Percentiles rank a stretch among this genome's conserved stretches.
phyloP scores from a whole-genome alignment of 1,140 invertebrate genomes.

The Lasioglossum albipes region DNA sequence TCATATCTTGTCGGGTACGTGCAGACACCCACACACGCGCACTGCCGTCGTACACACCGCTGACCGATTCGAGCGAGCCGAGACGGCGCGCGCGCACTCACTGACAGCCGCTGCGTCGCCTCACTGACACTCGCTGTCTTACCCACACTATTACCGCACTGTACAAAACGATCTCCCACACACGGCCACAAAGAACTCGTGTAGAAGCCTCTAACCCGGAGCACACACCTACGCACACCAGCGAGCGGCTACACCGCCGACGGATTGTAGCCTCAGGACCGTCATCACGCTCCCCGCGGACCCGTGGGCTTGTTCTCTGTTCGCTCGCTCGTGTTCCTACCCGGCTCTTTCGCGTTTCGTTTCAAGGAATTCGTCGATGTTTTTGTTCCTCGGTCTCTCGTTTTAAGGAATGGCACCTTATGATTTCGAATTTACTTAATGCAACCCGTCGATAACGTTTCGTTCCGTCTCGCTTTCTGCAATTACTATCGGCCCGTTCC shows the following conservation, averaged over 20 bases:
- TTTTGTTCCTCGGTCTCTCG: neutral
- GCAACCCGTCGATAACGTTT: slow-evolving; percentile 12
- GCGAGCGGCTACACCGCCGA: slow-evolving; percentile 13
- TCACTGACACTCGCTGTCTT: slow-evolving; percentile 26
- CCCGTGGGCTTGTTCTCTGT: slow-evolving; percentile 6
- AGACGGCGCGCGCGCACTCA: slow-evolving; percentile 45
- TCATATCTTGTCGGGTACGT: slow-evolving; percentile 40
- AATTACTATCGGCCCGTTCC: slow-evolving; percentile 8
- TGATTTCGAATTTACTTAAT: slow-evolving; percentile 18
- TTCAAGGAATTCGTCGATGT: slow-evolving; percentile 25
- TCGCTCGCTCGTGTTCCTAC: slow-evolving; percentile 3
- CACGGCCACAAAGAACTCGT: neutral
- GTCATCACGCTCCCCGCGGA: slow-evolving; percentile 18
- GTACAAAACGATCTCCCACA: slow-evolving; percentile 20
- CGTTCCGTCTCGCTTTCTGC: slow-evolving; percentile 12
- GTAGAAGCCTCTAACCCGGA: slow-evolving; percentile 54
- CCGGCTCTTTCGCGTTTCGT: neutral
- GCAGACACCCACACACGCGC: slow-evolving; percentile 30
- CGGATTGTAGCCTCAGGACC: slow-evolving; percentile 47
- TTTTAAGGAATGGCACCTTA: slow-evolving; percentile 7
- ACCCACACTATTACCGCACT: neutral
- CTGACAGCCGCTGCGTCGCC: slow-evolving; percentile 34
- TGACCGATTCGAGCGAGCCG: slow-evolving; percentile 40
- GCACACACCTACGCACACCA: slow-evolving; percentile 59
- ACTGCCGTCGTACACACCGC: slow-evolving; percentile 34